A percentile compares a stretch with the other conserved stretches of the same genome.
phyloP scores from a whole-genome alignment of 2,113 vertebrate genomes.

The Carlito syrichta region DNA sequence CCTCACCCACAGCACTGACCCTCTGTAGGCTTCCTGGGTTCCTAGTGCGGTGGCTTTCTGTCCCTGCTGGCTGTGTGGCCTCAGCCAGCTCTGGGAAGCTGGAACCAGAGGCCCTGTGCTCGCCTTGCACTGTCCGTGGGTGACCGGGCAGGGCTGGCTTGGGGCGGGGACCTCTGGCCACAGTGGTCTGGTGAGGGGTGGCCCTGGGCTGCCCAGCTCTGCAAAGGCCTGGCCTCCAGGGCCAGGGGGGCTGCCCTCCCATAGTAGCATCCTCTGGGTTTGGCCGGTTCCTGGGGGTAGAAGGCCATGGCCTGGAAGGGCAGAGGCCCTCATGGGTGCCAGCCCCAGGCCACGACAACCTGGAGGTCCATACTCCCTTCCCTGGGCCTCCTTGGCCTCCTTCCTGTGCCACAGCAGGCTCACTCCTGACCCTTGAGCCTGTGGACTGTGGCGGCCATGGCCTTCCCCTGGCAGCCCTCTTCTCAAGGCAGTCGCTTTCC shows the following conservation, averaged over 20 bases:
- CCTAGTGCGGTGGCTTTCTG: neutral
- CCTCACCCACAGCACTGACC: too few relatives aligned
- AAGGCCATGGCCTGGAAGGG: neutral
- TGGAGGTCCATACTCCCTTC: neutral
- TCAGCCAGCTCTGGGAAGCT: neutral
- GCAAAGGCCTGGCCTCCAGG: neutral
- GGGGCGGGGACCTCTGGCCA: neutral
- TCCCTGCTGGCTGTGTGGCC: too few relatives aligned
- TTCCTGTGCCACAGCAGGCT: too few relatives aligned
- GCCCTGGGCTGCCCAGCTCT: neutral
- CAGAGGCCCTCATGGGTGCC: rapidly evolving
- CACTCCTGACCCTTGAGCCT: too few relatives aligned
- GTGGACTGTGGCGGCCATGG: too few relatives aligned
- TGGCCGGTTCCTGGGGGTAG: neutral
- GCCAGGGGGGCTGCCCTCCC: rapidly evolving
- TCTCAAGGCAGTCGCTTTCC: neutral
- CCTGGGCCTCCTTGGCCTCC: too few relatives aligned
- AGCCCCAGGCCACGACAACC: neutral
- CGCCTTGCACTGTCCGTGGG: too few relatives aligned
- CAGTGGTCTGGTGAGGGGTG: neutral
- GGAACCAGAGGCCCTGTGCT: too few relatives aligned
- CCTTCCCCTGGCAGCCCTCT: rapidly evolving
- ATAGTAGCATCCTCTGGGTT: rapidly evolving
- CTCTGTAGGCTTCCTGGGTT: neutral
- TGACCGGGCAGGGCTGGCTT: too few relatives aligned